These are phyloP conservation scores for Aphidius gifuensis DNA, from an alignment of 1,140 invertebrate species.

Conservation along the genomic window DNA sequence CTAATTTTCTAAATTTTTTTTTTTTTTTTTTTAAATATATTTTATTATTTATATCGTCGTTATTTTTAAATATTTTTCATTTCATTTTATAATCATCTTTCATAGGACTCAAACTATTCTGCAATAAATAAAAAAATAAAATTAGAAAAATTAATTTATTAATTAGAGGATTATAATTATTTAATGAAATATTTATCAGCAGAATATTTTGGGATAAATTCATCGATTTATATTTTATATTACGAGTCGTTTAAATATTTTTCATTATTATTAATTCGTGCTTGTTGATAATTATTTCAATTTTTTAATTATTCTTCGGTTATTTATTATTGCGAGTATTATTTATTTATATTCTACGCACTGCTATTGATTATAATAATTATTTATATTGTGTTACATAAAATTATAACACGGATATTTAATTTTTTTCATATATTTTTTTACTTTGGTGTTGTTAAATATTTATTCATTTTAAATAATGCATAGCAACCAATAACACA, in stretches of 20 bases:
- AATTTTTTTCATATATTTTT: too few species aligned
- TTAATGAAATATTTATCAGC: too few species aligned
- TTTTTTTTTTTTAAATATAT: constrained; percentile 36
- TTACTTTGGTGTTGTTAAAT: too few species aligned
- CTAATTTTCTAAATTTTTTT: constrained; percentile 25
- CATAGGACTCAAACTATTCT: constrained; percentile 32
- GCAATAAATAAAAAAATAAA: constrained; percentile 24
- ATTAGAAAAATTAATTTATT: too few species aligned
- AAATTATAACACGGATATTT: too few species aligned
- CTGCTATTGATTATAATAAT: constrained; percentile 33
- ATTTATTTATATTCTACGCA: constrained; percentile 33
- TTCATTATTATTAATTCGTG: constrained; percentile 30
- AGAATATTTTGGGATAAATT: constrained; percentile 37
- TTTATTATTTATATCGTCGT: constrained; percentile 33
- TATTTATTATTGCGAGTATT: constrained; percentile 19
- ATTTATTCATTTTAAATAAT: too few species aligned
- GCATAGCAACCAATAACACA: neutral
- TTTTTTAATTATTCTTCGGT: constrained; percentile 4
- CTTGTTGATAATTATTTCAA: constrained; percentile 25
- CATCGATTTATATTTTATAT: constrained; percentile 23
- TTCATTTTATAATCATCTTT: constrained; percentile 33
- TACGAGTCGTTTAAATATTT: constrained; percentile 40
- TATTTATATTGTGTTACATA: neutral
- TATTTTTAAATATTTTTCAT: constrained; percentile 35
- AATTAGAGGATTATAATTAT: too few species aligned